phyloP scores from a whole-genome alignment of 2,113 vertebrate genomes.

The Nothocercus julius region DNA sequence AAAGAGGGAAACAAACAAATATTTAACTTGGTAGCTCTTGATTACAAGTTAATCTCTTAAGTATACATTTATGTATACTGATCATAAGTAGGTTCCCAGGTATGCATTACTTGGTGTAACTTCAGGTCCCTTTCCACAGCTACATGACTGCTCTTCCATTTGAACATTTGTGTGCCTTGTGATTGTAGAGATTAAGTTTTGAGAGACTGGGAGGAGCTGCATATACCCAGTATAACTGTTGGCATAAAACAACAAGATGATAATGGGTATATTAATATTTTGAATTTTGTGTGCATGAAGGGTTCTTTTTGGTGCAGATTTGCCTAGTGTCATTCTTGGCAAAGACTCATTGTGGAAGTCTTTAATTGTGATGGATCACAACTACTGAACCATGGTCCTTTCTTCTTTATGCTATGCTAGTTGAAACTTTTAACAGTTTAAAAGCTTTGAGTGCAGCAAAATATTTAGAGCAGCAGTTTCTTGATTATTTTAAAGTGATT shows the following conservation, averaged over 20 bases:
- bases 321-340: not conserved
- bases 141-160: not conserved
- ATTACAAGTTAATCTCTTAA: constrained; percentile 16
- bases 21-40: not conserved
- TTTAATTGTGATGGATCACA: not conserved
- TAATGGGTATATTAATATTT: not conserved
- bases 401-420: not conserved
- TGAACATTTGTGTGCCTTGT: not conserved
- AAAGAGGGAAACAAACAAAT: constrained; percentile 26
- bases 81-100: not conserved
- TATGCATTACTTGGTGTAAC: not conserved
- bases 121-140: not conserved
- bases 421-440: not conserved
- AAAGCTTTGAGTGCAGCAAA: not conserved
- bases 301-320: not conserved
- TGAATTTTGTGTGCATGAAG: not conserved
- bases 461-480: not conserved
- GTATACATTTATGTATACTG: not conserved
- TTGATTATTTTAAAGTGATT: not conserved
- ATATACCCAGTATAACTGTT: not conserved
- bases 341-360: not conserved
- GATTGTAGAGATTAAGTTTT: not conserved
- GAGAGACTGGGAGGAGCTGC: not conserved
- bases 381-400: not conserved
- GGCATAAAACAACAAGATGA: not conserved